Base-by-base conservation (phyloP, 2,797 vertebrate species). In the Cryptoprocta ferox region DNA sequence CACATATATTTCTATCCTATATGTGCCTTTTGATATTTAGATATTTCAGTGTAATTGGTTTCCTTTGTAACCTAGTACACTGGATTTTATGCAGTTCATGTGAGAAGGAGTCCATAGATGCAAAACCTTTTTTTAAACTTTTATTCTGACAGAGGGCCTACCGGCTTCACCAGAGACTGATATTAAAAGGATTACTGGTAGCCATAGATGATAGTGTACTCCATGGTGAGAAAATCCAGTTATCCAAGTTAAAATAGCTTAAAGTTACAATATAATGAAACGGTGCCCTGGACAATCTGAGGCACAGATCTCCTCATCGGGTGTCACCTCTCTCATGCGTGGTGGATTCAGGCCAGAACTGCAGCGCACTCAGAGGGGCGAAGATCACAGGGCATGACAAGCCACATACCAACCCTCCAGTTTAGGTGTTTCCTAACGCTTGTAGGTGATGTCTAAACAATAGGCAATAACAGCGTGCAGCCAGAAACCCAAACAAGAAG, bases 171-270 rank as follows among this genome's bases (percentile, higher is more conserved):
- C 24, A 79, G 45, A 63, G 45, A 87, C 63, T 68, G 12, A 7
- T 73, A 26, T 83, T 83, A 66, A 89, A 92, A 70, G 10, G 45
- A 21, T 87, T 39, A 15, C 56, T 79, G 78, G 30, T 48, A 94
- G 30, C 68, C 61, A 16, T 37, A 28, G 26, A 63, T 59, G 42
- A 14, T 37, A 59, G 86, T 53, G 19, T 45, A 63, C 73, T 80
- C 26, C 5, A 75, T 15, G 75, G 39, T 83, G 32, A 83, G 70
- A 95, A 83, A 82, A 83, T 83, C 63, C 39, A 92, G 30, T 61
- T 81, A 76, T 45, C 13, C 42, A 89, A 45, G 71, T 71, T 79
- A 93, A 89, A 93, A 48, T 70, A 84, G 30, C 68, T 93, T 89
- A 19, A 56, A 61, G 10, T 84, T 91, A 6, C 78, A 76, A 71